A percentile compares a stretch with the other conserved stretches of the same genome.
Conservation (phyloP, 2,113 vertebrate genomes). For the Oryzias celebensis region DNA sequence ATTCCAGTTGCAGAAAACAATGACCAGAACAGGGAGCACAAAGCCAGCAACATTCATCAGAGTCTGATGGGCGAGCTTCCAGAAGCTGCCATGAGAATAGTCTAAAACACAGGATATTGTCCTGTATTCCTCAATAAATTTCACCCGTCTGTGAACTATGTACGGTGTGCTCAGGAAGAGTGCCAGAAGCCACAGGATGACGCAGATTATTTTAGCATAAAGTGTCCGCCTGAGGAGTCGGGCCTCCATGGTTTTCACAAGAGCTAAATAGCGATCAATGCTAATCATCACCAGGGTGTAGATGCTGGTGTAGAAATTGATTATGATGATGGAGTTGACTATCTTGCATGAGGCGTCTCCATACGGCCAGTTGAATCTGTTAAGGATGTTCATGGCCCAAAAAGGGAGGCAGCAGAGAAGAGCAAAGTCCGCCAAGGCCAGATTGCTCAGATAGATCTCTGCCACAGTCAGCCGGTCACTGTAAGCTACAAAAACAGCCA, state of each 20-base stretch:
- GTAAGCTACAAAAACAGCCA: slow-evolving; percentile 81
- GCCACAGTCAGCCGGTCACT: slow-evolving; percentile 83
- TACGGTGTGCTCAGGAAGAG: slow-evolving; percentile 78
- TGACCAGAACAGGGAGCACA: slow-evolving; percentile 78
- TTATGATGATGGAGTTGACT: slow-evolving; percentile 74
- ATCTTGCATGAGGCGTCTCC: slow-evolving; percentile 83
- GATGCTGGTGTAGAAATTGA: slow-evolving; percentile 88
- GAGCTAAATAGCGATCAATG: slow-evolving; percentile 88
- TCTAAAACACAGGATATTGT: slow-evolving; percentile 68
- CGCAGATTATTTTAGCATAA: slow-evolving; percentile 82
- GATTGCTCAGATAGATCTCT: slow-evolving; percentile 90
- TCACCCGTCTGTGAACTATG: slow-evolving; percentile 73
- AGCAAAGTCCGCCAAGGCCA: slow-evolving; percentile 84
- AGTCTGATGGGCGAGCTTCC: slow-evolving; percentile 77
- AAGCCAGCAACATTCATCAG: slow-evolving; percentile 83
- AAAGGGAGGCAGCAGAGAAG: slow-evolving; percentile 85
- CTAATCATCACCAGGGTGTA: slow-evolving; percentile 89
- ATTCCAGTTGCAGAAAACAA: slow-evolving; percentile 79
- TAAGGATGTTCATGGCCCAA: slow-evolving; percentile 86
- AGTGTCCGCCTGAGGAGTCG: slow-evolving; percentile 75
- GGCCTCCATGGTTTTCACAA: slow-evolving; percentile 87
- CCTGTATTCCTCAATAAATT: slow-evolving; percentile 20
- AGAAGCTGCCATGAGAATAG: slow-evolving; percentile 61
- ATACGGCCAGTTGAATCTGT: slow-evolving; percentile 83
- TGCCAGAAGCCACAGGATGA: slow-evolving; percentile 81